Base-by-base conservation (phyloP, 2,888 invertebrate genomes). In the Orthosia gothica region DNA sequence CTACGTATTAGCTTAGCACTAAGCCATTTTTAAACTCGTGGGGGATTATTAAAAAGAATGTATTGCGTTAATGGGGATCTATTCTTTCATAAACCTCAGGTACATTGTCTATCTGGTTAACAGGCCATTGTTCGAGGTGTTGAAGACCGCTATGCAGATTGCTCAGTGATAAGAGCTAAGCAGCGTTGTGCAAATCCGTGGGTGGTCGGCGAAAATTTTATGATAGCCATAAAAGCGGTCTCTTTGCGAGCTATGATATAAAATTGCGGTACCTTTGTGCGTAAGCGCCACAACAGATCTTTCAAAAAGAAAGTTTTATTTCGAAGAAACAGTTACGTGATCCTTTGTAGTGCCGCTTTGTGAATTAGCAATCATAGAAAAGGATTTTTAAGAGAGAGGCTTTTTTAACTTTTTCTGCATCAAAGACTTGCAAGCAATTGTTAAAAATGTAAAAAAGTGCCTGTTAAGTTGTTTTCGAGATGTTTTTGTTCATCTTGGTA, bases 291-390 rank as follows among this genome's bases (percentile, higher is more conserved):
- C 87, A 88, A 85, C 87, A 85, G 89, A 88, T 87, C 83, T 79
- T 87, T 91, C 88, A 91, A 80, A 74, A 84, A 92, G 93, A 95
- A 94, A 95, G 92, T 94, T 95, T 95, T 93, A 93, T 95, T 94
- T 91, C 82, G 49, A 73, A 74, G 88, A 91, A 94, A 94, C 93
- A 93, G 95, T 95, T 95, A 94, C 40, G 20, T 59, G 26, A 77
- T 75, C 87, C 77, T 88, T 89, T 89, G 88, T 88, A 87, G 40
- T 76, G 73, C 61, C 70, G 54, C 66, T 79, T 83, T 76, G 65
- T 78, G 77, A 88, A 88, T 89, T 89, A 89, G 85, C 88, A 86
- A 88, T 88, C 74, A 70, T 47, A 74, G 55, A 87, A 87, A 89
- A 88, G 79, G 80, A 84, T 87, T 78, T 72, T 81, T 84, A 67